phyloP scores from a whole-genome alignment of 2,113 vertebrate genomes.

The Sturnus vulgaris region DNA sequence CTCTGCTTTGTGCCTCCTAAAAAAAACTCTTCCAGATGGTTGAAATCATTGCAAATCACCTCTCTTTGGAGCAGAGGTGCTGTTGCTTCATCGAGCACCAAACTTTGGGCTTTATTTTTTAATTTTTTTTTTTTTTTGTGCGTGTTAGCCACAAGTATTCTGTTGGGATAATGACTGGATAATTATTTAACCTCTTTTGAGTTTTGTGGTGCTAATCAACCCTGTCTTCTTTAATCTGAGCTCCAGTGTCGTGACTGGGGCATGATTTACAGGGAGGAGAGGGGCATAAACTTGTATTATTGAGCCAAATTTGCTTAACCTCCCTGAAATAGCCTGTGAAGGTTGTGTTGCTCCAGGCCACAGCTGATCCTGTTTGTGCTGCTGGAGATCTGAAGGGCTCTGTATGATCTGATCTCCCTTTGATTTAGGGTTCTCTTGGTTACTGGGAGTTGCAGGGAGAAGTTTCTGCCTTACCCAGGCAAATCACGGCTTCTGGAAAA shows the following conservation, averaged over 20 bases:
- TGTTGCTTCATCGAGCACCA: neutral
- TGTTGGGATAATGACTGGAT: neutral
- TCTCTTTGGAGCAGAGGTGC: neutral
- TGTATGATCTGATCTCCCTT: neutral
- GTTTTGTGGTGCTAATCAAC: neutral
- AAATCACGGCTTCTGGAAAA: neutral
- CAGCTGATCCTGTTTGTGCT: neutral
- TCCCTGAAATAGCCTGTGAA: neutral
- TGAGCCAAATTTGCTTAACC: constrained; percentile 3
- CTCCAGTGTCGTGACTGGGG: neutral
- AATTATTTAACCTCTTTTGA: neutral
- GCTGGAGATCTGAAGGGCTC: neutral
- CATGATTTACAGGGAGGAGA: neutral
- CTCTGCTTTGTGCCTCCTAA: neutral
- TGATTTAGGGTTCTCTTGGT: neutral
- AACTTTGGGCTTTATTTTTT: neutral
- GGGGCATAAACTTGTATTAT: neutral
- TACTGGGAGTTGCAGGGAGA: neutral
- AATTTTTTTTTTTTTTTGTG: neutral
- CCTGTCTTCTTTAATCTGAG: neutral
- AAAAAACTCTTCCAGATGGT: neutral
- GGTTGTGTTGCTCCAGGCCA: neutral
- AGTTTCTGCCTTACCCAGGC: neutral
- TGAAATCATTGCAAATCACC: neutral
- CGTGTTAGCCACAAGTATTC: neutral